phyloP scores from a whole-genome alignment of 2,888 invertebrate species.

The Lycophotia porphyrea region DNA sequence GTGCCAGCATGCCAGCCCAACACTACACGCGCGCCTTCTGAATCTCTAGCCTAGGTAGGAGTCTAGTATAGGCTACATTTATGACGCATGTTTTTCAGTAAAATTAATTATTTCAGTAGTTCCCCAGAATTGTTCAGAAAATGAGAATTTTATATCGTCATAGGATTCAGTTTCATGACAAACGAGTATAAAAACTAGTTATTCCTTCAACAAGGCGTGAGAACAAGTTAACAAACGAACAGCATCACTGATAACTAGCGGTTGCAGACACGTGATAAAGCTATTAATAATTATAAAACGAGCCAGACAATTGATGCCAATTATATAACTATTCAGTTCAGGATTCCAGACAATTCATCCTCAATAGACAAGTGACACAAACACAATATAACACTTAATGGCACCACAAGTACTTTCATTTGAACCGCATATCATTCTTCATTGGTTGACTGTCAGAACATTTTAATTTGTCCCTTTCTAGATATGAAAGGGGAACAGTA shows the following conservation, averaged over 20 bases:
- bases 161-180: not conserved
- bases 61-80: not conserved
- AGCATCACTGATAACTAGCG: constrained; percentile 58
- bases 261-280: constrained; percentile 59
- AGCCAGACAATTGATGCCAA: constrained; percentile 71
- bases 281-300: constrained; percentile 65
- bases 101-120: not conserved
- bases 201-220: constrained; percentile 36
- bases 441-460: constrained; percentile 25
- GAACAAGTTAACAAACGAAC: constrained; percentile 45
- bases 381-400: constrained; percentile 57
- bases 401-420: constrained; percentile 43
- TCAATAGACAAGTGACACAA: constrained; percentile 63
- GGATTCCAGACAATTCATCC: constrained; percentile 65
- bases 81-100: constrained; percentile 32
- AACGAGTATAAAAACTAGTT: constrained; percentile 22
- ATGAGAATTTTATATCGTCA: not conserved
- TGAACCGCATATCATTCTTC: constrained; percentile 47
- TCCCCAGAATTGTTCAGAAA: not conserved
- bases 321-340: constrained; percentile 64
- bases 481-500: not conserved
- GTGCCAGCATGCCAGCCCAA: constrained; percentile 84
- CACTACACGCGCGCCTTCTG: constrained; percentile 58
- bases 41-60: constrained; percentile 15
- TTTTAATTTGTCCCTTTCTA: constrained; percentile 10